Evolutionary conservation across 1,140 invertebrate species (phyloP), one percentile per base, ranked within the genome.

Genomic region (Neodiprion lecontei): DNA sequence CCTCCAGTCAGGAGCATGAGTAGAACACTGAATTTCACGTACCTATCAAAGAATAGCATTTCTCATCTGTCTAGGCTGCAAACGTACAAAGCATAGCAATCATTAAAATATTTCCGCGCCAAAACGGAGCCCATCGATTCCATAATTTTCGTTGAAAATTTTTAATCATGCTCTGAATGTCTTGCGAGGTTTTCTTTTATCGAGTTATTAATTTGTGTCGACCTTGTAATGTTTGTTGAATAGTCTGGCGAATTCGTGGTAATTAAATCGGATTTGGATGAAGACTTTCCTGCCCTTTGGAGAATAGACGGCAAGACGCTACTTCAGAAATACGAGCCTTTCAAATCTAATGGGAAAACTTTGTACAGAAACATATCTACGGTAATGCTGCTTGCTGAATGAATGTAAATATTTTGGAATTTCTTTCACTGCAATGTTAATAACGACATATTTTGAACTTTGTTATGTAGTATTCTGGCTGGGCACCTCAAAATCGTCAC

Each of bases 331-430:
- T 96, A 95, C 82, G 94, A 96, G 84, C 93, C 95, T 14, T 96
- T 95, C 87, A 91, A 93, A 76, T 91, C 95, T 77, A 93, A 95
- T 86, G 95, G 95, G 70, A 93, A 93, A 87, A 93, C 92, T 67
- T 89, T 96, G 66, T 96, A 97, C 82, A 91, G 92, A 80, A 96
- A 96, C 90, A 95, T 96, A 88, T 96, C 95, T 17, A 96, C 94
- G 84, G 95, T 97, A 90, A 28, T 68, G 12, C 11, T 70, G 48
- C 17, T 70, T 66, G 48, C 67, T 7, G 28, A 70, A 40, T 40
- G 28, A 40, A 65, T 70, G 9, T 40, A 69, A n/a, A 69, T 61
- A 7, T n/a, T 79, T 77, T 84, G 76, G 79, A 74, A 80, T 67
- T 79, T 78, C 69, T 75, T 77, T 73, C 76, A 79, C 78, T 76